phyloP scores from a whole-genome alignment of 2,888 invertebrate species.

The Athripsodes cinereus region DNA sequence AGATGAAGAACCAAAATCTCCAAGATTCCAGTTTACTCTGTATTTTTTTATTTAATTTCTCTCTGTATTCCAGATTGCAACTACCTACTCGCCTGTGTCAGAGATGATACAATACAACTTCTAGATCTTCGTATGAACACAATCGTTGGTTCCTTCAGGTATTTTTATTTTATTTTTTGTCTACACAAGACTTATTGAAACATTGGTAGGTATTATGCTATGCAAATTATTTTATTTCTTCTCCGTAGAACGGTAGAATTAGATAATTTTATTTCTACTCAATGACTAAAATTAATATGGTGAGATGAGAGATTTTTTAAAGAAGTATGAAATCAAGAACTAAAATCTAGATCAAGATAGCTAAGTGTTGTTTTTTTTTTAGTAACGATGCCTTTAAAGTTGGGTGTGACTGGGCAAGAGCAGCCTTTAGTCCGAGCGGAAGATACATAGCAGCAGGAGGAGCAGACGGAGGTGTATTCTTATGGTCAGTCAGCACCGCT shows the following conservation, averaged over 20 bases:
- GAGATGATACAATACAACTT: constrained; percentile 92
- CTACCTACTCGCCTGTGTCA: constrained; percentile 84
- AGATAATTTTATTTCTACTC: too few species aligned
- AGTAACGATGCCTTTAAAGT: constrained; percentile 95
- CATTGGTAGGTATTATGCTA: too few species aligned
- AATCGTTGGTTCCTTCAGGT: constrained; percentile 87
- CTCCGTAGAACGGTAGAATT: too few species aligned
- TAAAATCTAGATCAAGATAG: constrained; percentile 3
- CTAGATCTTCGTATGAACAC: constrained; percentile 93
- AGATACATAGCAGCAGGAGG: constrained; percentile 88
- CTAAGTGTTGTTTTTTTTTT: constrained; percentile 32
- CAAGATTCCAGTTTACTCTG: too few species aligned
- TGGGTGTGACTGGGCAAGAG: constrained; percentile 90
- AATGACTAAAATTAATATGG: too few species aligned
- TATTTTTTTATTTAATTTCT: too few species aligned
- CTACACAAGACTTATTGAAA: too few species aligned
- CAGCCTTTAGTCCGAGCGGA: constrained; percentile 87
- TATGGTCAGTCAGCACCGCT: constrained; percentile 81
- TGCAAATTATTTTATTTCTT: too few species aligned
- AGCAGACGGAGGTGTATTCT: constrained; percentile 82
- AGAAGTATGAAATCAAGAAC: too few species aligned
- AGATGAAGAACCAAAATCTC: too few species aligned
- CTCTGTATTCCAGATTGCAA: constrained; percentile 67
- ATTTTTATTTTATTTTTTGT: constrained; percentile 27
- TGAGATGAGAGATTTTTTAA: too few species aligned